These are phyloP conservation scores for Epirrhoe alternata DNA, from an alignment of 2,888 invertebrate species.

Conservation along the genomic window DNA sequence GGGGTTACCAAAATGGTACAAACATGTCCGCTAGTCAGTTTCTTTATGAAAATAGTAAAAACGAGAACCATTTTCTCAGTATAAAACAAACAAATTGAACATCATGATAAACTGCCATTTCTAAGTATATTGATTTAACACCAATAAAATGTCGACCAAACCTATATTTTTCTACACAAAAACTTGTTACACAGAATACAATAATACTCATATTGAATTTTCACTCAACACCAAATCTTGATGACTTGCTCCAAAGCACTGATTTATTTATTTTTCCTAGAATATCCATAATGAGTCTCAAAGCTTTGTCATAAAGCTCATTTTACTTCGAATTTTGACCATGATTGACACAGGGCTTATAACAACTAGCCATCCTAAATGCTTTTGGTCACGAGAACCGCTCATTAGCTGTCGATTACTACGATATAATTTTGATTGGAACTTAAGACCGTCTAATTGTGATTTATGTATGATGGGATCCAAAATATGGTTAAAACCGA, in stretches of 20 bases:
- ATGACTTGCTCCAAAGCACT: neutral
- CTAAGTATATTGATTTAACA: conserved; percentile 21
- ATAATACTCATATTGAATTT: neutral
- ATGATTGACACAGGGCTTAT: neutral
- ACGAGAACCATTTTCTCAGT: neutral
- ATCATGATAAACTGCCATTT: conserved; percentile 12
- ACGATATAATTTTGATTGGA: conserved; percentile 45
- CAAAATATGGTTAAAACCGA: conserved; percentile 14
- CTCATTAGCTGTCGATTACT: conserved; percentile 57
- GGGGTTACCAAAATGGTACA: no score
- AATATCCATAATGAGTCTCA: neutral
- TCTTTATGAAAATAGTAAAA: neutral
- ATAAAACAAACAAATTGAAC: neutral
- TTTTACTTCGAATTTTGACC: neutral
- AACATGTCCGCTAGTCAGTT: neutral
- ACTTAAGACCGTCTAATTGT: conserved; percentile 32
- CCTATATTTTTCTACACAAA: conserved; percentile 3
- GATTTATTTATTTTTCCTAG: neutral
- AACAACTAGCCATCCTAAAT: conserved; percentile 21
- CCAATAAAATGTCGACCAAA: conserved; percentile 20
- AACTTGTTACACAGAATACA: neutral
- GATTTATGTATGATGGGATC: conserved; percentile 33
- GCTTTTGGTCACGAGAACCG: conserved; percentile 45
- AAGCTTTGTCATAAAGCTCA: conserved; percentile 6
- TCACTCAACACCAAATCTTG: neutral